Evolutionary conservation across 2,797 vertebrate species (phyloP).

Genomic region (Scolopax bukidnonensis): DNA sequence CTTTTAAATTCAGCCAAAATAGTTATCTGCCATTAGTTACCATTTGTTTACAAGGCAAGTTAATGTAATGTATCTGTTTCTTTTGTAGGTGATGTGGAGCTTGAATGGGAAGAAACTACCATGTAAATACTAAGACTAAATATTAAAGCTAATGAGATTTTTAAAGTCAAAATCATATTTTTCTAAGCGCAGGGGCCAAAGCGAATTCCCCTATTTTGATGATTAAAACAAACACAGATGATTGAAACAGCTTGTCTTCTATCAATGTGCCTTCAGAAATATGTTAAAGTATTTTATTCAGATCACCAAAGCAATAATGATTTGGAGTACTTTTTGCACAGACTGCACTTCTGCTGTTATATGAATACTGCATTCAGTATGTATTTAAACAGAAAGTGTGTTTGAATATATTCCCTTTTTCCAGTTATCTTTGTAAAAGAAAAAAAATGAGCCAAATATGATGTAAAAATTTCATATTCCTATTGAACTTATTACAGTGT

Average conservation of each 20-base stretch:
- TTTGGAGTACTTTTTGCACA: conserved; percentile 66
- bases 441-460: conserved; percentile 76
- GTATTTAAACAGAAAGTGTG: conserved; percentile 19
- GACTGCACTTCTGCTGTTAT: conserved; percentile 18
- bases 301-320: not conserved
- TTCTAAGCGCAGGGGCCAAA: conserved; percentile 81
- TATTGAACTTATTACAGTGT: conserved; percentile 44
- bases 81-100: conserved; percentile 92
- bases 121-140: conserved; percentile 84
- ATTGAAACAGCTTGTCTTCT: conserved; percentile 35
- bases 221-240: conserved; percentile 22
- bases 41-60: not conserved
- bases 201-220: conserved; percentile 61
- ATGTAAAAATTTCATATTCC: conserved; percentile 63
- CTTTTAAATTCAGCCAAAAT: not conserved
- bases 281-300: conserved; percentile 37
- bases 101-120: conserved; percentile 99
- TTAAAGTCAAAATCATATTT: conserved; percentile 59
- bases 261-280: conserved; percentile 72
- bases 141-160: not conserved
- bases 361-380: not conserved
- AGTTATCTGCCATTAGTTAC: not conserved
- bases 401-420: conserved; percentile 4
- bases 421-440: conserved; percentile 18
- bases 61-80: conserved; percentile 40